These are phyloP conservation scores for Microtus richardsoni DNA, from an alignment of 2,113 vertebrate species.

Conservation along the genomic window DNA sequence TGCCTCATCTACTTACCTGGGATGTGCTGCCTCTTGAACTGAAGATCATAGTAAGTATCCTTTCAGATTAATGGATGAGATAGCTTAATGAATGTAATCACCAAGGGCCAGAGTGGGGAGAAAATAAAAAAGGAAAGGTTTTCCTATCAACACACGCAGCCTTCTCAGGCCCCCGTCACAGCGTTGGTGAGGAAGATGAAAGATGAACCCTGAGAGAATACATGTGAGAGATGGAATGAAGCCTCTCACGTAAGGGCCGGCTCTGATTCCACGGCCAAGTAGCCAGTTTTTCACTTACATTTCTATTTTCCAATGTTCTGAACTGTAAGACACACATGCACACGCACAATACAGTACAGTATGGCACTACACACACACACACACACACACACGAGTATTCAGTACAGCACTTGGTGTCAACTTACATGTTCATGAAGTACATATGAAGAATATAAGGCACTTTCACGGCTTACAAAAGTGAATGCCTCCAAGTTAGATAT, in stretches of 20 bases:
- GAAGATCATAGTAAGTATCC: background rate
- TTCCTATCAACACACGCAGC: constrained; percentile 5
- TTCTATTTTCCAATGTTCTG: constrained; percentile 49
- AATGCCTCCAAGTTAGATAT: constrained; percentile 76
- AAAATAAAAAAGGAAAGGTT: background rate
- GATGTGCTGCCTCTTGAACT: constrained; percentile 46
- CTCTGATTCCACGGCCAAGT: background rate
- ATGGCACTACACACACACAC: background rate
- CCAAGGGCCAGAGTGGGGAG: constrained; percentile 22
- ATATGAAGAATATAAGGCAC: constrained; percentile 72
- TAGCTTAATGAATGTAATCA: constrained; percentile 45
- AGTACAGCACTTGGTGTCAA: constrained; percentile 13
- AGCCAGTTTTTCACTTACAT: constrained; percentile 10
- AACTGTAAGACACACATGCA: constrained; percentile 30
- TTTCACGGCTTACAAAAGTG: constrained; percentile 78
- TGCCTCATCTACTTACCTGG: constrained; percentile 30
- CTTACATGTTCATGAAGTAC: constrained; percentile 41
- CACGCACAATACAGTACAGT: background rate
- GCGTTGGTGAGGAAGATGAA: constrained; percentile 1
- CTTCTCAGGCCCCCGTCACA: constrained; percentile 10
- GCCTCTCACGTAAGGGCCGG: background rate
- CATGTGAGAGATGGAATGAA: constrained; percentile 3
- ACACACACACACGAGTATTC: background rate
- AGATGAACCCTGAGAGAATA: constrained; percentile 30
- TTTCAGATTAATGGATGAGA: constrained; percentile 64